Base-by-base conservation (phyloP, 2,113 vertebrate species). In the Pseudopodoces humilis region DNA sequence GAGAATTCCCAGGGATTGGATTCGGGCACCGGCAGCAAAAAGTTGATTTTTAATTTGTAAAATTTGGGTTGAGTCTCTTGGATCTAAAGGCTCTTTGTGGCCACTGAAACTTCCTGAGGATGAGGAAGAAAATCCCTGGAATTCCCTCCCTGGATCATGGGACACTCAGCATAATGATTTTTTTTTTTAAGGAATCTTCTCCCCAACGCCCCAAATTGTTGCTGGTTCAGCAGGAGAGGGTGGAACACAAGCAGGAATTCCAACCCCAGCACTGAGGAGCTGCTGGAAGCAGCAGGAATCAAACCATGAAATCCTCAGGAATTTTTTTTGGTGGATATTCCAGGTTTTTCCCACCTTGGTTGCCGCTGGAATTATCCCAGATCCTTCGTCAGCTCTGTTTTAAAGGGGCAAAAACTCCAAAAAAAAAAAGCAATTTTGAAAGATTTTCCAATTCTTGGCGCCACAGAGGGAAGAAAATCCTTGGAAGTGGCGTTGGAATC, bases 401-500 rank as follows among this genome's bases (percentile, higher is more conserved):
- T 16, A 30, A 69, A 83, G 46, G 46, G 31, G 44, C 8, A 23
- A 84, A 1, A 0, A 0, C 10, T 28, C 21, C 64, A 43, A 43
- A 43, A 43, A 43, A 43, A 30, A 44, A 31, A 13, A 44, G 3
- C 18, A 31, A 39, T 39, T 39, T 39, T 39, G 12, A 37, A 31
- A 39, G 47, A 56, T 4, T 60, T 37, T 16, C 9, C 41, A 19
- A 12, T 16, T 59, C 39, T 44, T 13, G 3, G 20, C 13, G 49
- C 52, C 43, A 37, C 17, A 3, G 6, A 30, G 31, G 39, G 49
- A 44, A 20, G 39, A 18, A 74, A 80, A 87, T 7, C 58, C 43
- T 37, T 67, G 72, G 53, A 17, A n/a, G 33, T 5, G 58, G 5
- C 1, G 21, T 0, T 52, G 19, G 27, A 13, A 18, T 16, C 41